These are phyloP conservation scores for Lysiphlebus fabarum DNA, from an alignment of 1,140 invertebrate genomes.

Conservation along the genomic window DNA sequence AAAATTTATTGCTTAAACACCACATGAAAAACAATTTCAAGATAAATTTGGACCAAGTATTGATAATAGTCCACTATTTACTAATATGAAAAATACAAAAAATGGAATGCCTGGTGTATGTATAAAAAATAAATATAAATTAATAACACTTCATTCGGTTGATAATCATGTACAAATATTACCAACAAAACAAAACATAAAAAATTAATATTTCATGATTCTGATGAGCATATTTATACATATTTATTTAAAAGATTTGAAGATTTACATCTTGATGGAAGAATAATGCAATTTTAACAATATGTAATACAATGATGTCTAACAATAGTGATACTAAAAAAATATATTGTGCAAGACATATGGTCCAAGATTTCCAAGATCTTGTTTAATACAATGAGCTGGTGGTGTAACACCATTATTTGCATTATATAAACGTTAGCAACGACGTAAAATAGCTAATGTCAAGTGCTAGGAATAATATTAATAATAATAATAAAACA, in stretches of 20 bases:
- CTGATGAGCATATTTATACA: slow-evolving; percentile 88
- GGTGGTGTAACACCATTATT: slow-evolving; percentile 94
- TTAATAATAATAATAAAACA: no score
- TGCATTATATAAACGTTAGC: slow-evolving; percentile 93
- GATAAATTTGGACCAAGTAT: slow-evolving; percentile 75
- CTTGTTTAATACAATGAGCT: slow-evolving; percentile 97
- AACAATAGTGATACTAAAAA: slow-evolving; percentile 63
- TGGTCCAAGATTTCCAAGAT: slow-evolving; percentile 87
- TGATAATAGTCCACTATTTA: slow-evolving; percentile 75
- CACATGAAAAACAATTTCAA: slow-evolving; percentile 86
- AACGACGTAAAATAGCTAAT: slow-evolving; percentile 76
- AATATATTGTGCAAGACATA: slow-evolving; percentile 82
- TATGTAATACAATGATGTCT: slow-evolving; percentile 91
- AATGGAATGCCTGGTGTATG: slow-evolving; percentile 94
- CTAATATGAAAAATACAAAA: slow-evolving; percentile 73
- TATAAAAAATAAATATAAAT: slow-evolving; percentile 51
- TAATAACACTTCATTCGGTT: slow-evolving; percentile 79
- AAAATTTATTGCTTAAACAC: slow-evolving; percentile 78
- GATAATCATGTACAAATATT: slow-evolving; percentile 85
- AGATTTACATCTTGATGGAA: slow-evolving; percentile 95
- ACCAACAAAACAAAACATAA: slow-evolving; percentile 98
- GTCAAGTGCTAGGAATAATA: slow-evolving; percentile 37
- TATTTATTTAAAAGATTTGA: slow-evolving; percentile 98
- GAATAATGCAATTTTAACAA: slow-evolving; percentile 97
- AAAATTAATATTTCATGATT: slow-evolving; percentile 90